Evolutionary conservation across 2,113 vertebrate species (phyloP).

Genomic region (Eulacestoma nigropectus): DNA sequence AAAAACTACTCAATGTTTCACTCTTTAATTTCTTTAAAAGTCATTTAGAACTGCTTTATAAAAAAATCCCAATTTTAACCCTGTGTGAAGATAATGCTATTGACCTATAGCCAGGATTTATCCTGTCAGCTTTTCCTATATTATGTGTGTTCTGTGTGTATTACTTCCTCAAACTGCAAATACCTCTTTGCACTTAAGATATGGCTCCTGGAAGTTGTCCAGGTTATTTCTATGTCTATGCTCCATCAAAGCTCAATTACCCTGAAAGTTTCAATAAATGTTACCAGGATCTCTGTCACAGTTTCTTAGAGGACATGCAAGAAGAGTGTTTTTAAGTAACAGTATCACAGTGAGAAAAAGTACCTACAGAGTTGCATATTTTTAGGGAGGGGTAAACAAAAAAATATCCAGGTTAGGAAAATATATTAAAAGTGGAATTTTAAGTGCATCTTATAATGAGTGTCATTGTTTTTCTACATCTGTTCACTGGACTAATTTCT

Average conservation of each 20-base stretch:
- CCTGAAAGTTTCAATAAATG: conserved; percentile 26
- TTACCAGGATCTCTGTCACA: neutral
- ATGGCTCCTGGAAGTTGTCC: neutral
- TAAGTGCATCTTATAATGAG: neutral
- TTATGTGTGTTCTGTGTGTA: neutral
- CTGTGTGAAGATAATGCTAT: neutral
- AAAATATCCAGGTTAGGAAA: neutral
- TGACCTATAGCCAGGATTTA: neutral
- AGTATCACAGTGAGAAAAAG: neutral
- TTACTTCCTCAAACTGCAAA: conserved; percentile 1
- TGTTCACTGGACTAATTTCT: neutral
- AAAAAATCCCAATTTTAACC: neutral
- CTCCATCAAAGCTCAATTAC: conserved; percentile 48
- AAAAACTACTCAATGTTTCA: neutral
- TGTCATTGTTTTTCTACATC: neutral
- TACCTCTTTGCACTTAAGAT: conserved; percentile 12
- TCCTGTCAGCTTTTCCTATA: neutral
- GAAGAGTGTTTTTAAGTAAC: neutral
- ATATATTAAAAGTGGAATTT: neutral
- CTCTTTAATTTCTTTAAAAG: conserved; percentile 2
- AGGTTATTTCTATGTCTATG: conserved; percentile 36
- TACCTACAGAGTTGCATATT: neutral
- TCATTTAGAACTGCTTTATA: neutral
- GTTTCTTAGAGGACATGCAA: neutral
- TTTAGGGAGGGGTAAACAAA: neutral